phyloP scores from a whole-genome alignment of 2,113 vertebrate genomes.

The Copsychus sechellarum region DNA sequence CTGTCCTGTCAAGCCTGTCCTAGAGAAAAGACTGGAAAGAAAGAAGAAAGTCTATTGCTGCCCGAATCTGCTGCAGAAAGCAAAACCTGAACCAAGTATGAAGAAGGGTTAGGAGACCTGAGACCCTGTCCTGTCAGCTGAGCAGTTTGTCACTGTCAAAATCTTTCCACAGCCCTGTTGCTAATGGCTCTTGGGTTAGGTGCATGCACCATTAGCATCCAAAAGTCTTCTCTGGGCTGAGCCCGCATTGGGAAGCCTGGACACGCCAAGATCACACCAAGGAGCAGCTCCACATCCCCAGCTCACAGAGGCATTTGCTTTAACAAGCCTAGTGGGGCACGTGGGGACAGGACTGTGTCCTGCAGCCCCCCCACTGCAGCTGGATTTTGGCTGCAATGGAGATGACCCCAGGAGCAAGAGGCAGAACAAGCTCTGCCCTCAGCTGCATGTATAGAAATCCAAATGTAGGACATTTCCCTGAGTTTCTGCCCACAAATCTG shows the following conservation, averaged over 20 bases:
- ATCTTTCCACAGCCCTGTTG: not conserved
- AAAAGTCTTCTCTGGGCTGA: not conserved
- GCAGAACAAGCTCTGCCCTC: not conserved
- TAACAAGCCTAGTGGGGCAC: not conserved
- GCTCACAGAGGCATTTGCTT: not conserved
- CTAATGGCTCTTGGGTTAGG: not conserved
- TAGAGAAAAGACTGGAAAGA: not conserved
- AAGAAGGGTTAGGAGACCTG: not conserved
- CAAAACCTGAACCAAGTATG: not conserved
- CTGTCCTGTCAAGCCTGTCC: not conserved
- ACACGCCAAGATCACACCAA: too few species aligned
- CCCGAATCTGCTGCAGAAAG: not conserved
- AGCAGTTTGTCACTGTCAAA: not conserved
- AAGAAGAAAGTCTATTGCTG: not conserved
- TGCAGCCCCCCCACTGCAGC: not conserved
- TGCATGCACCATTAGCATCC: not conserved
- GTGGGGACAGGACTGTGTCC: not conserved
- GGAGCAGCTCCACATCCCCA: not conserved
- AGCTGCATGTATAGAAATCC: not conserved
- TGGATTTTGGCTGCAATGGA: not conserved
- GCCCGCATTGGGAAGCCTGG: not conserved
- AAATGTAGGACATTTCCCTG: not conserved
- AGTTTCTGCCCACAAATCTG: not conserved
- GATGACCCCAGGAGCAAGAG: not conserved
- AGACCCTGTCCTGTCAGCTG: not conserved